Conservation (phyloP, 2,888 invertebrate genomes). For the Pandemis corylana region DNA sequence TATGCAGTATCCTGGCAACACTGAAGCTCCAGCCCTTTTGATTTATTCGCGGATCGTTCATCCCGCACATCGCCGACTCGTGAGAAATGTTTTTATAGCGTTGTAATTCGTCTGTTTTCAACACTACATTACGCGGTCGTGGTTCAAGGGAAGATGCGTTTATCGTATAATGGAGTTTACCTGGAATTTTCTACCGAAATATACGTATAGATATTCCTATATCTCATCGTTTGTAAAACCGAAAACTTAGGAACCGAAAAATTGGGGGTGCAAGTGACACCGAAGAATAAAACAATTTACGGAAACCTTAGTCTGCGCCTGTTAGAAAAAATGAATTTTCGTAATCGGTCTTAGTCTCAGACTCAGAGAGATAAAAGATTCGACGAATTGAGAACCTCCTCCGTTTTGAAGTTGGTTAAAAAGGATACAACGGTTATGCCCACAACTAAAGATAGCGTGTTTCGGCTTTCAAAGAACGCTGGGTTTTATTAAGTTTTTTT, state of each 20-base stretch:
- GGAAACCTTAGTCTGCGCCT: too few relatives aligned
- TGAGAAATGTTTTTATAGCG: constrained; percentile 45
- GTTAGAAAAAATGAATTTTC: too few relatives aligned
- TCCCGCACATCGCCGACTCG: constrained; percentile 46
- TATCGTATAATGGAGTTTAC: constrained; percentile 10
- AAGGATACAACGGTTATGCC: too few relatives aligned
- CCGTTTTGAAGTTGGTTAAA: too few relatives aligned
- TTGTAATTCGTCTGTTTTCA: constrained; percentile 41
- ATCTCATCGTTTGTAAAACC: neutral
- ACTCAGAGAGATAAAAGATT: too few relatives aligned
- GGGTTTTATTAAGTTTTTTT: too few relatives aligned
- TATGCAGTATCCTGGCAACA: neutral
- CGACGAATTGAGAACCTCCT: too few relatives aligned
- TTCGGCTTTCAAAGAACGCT: too few relatives aligned
- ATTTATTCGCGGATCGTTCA: constrained; percentile 60
- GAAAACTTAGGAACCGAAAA: neutral
- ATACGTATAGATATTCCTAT: neutral
- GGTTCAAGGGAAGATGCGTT: constrained; percentile 24
- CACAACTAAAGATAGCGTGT: too few relatives aligned
- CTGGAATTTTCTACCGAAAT: constrained; percentile 9
- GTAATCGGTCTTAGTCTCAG: too few relatives aligned
- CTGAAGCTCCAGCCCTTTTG: constrained; percentile 54
- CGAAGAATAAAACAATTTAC: too few relatives aligned
- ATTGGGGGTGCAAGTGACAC: too few relatives aligned
- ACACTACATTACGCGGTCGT: constrained; percentile 45